Evolutionary conservation across 2,797 vertebrate species (phyloP), one percentile per base, ranked within the genome.

Genomic region (Macroramphosus scolopax): DNA sequence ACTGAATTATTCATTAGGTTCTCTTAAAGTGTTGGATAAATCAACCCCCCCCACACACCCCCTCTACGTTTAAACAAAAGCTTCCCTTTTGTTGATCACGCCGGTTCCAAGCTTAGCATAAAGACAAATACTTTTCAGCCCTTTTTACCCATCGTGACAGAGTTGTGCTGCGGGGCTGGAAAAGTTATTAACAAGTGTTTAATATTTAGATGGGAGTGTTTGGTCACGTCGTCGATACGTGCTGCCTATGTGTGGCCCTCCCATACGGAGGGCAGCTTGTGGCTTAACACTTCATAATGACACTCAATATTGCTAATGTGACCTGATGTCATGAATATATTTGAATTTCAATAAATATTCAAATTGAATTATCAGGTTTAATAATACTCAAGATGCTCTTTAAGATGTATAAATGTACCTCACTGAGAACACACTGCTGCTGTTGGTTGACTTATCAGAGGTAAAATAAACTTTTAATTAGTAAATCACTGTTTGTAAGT

Each of bases 1-100:
- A 90, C 85, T 94, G 93, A 95, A 95, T 95, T 92, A 95, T 95
- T 95, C 92, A 95, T 93, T 79, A 92, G 91, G 84, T 72, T 82
- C 80, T 68, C 69, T 85, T 91, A 88, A 92, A 92, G 83, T 89
- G 87, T 76, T 81, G 86, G 88, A 89, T 91, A 90, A 91, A 93
- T 91, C 90, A 80, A 69, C 82, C 80, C 73, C 66, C 63, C 56
- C 17, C 78, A 75, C 68, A 55, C 51, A n/a, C 7, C 35, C 13
- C 20, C n/a, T 43, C 24, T 58, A n/a, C 52, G 59, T 62, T 69
- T 71, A 78, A 86, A 92, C 89, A 93, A 93, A 91, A 87, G 78
- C 59, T 16, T n/a, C n/a, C n/a, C n/a, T 45, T 68, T 82, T 82
- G 87, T 92, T 92, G 90, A 85, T 88, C 82, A 68, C 17, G 68